Base-by-base conservation (phyloP, 2,797 vertebrate genomes). In the Paedocypris micromegethes region DNA sequence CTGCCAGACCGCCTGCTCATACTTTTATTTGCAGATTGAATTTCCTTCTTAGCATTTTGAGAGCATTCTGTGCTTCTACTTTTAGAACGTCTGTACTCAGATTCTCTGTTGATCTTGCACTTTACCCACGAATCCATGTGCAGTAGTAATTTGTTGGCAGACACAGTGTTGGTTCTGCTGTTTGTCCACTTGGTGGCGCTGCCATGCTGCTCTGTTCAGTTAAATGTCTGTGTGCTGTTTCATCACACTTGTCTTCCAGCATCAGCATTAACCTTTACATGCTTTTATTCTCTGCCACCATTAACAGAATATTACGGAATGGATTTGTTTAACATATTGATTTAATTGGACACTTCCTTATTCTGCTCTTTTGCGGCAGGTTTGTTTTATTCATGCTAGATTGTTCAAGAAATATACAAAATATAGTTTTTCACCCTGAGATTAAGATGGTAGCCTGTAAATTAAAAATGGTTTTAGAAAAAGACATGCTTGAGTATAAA, bases 121-220 rank as follows among this genome's bases (percentile, higher is more conserved):
- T 87, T 78, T 81, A 3, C 67, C 4, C 75, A 76, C 76, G 64
- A 69, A 81, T 87, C 82, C 83, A 83, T 78, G 74, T 1, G 77
- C 77, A 83, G 82, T 85, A 86, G 86, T 88, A 84, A 88, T 88
- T 88, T 83, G 82, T 82, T 88, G 87, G 86, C 85, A 83, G 84
- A 85, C 86, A 72, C 3, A 43, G 66, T 0, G 53, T 53, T 43
- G 58, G 67, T 75, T 47, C 8, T 53, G 6, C 48, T 73, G 3
- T 44, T 1, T 1, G 64, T 70, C 88, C 96, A 93, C 91, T 84
- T 92, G 95, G 92, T 91, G 96, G 94, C 91, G 86, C 84, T 88
- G 85, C 56, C 60, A 81, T 81, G 82, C 89, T 85, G 23, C 23
- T 1, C 23, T 23, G 68, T 68, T 23, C 6, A 70, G 40, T 39